Evolutionary conservation across 64 coral and sea anemone species (phyloP), one percentile per base, ranked within the genome.

Genomic region (Pocillopora damicornis): DNA sequence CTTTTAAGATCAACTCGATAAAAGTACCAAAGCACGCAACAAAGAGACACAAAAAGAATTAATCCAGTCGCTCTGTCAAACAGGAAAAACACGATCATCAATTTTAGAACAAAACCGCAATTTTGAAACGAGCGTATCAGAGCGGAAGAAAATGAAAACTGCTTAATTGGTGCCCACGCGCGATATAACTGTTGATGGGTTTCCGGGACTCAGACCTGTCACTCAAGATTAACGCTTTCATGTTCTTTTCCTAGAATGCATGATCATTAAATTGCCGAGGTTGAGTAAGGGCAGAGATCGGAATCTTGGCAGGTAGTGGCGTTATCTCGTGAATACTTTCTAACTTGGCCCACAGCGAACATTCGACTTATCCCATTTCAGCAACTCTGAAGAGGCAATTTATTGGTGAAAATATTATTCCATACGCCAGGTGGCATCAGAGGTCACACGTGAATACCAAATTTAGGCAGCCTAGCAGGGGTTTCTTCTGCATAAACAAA

Each of bases 211-310:
- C 38, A 13, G 0, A 85, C 3, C 81, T 73, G 81, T 73, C 81
- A 85, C 11, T 85, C 81, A 85, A 85, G 81, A 85, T 85, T 18
- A 20, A 14, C 81, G 81, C 80, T 85, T 85, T 69, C 12, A 85
- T 85, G 81, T 17, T 66, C 17, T 68, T 63, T 67, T 20, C 67
- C 67, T 71, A 71, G 20, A 23, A 71, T 71, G 22, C 60, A 36
- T n/a, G 63, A n/a, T 11, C 26, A 20, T 57, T 25, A 85, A 72
- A 71, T 37, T 12, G 9, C 16, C 45, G 64, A 85, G 81, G 81
- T 63, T 73, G 20, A 25, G 42, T 51, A 51, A 51, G 42, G 26
- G 65, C 81, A 85, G 45, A 58, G 45, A 85, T 72, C 71, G 65
- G 11, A 68, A 67, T 18, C 7, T 45, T 71, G 36, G 15, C 35